These are phyloP conservation scores for Anodontia alba DNA, from an alignment of 2,888 invertebrate species.

Conservation along the genomic window DNA sequence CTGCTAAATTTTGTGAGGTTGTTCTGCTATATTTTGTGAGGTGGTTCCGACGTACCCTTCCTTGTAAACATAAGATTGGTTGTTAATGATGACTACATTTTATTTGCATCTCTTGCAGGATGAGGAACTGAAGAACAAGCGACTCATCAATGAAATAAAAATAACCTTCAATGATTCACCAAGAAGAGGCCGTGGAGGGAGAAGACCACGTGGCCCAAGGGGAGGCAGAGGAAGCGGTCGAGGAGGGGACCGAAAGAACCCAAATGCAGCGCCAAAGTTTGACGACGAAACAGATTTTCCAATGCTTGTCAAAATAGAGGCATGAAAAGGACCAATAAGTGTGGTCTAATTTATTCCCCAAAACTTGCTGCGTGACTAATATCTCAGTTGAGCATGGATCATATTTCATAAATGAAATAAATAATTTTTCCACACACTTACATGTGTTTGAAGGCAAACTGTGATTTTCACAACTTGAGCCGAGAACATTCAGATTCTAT, in stretches of 20 bases:
- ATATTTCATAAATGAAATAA: not conserved
- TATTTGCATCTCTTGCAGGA: conserved; percentile 58
- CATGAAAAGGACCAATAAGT: conserved; percentile 52
- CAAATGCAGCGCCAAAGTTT: conserved; percentile 90
- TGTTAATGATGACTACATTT: too few species aligned
- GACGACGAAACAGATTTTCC: conserved; percentile 98
- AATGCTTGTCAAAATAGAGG: conserved; percentile 89
- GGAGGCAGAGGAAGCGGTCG: conserved; percentile 74
- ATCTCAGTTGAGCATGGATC: conserved; percentile 13
- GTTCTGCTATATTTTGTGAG: too few species aligned
- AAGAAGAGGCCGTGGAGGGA: conserved; percentile 75
- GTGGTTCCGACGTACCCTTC: too few species aligned
- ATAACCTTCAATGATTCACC: conserved; percentile 84
- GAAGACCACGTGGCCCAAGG: conserved; percentile 80
- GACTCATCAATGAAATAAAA: conserved; percentile 80
- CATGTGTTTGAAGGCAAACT: not conserved
- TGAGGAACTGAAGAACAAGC: conserved; percentile 75
- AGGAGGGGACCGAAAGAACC: conserved; percentile 76
- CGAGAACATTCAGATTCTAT: not conserved
- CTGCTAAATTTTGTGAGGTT: too few species aligned
- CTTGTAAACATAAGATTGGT: too few species aligned
- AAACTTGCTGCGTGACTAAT: conserved; percentile 9
- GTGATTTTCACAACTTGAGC: not conserved
- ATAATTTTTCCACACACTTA: not conserved
- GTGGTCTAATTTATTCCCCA: not conserved